These are phyloP conservation scores for Lucilia sericata DNA, from an alignment of 1,140 invertebrate species.

Conservation along the genomic window DNA sequence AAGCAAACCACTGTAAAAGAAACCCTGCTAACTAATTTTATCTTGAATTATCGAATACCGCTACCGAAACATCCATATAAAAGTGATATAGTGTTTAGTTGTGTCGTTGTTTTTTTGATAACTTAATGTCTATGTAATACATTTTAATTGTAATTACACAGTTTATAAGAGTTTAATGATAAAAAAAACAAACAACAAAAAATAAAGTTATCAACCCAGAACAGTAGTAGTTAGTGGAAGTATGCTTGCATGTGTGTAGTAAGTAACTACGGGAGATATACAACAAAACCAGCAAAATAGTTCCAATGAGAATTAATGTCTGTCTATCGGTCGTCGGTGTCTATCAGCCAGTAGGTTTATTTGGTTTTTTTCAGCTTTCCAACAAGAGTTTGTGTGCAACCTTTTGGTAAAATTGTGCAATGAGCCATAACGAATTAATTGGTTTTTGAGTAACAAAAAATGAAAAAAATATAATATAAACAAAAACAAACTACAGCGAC, in stretches of 20 bases:
- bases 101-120: background rate
- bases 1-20: too few relatives aligned
- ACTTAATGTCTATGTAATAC: background rate
- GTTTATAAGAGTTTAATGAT: conserved; percentile 2
- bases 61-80: too few relatives aligned
- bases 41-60: too few relatives aligned
- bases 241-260: too few relatives aligned
- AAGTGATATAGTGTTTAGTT: too few relatives aligned
- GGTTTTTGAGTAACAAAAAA: background rate
- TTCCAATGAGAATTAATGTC: background rate
- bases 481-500: background rate
- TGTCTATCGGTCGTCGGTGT: background rate
- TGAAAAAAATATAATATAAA: background rate
- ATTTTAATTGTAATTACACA: conserved; percentile 23
- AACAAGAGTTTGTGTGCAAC: background rate
- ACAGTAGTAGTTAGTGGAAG: background rate
- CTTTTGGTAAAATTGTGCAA: conserved; percentile 44
- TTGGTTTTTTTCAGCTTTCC: background rate
- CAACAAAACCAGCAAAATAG: background rate
- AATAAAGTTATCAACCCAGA: background rate
- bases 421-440: conserved; percentile 42
- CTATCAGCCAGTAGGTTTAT: background rate
- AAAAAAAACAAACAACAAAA: background rate
- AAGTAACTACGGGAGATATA: background rate
- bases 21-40: too few relatives aligned